A percentile compares a stretch with the other conserved stretches of the same genome.
Evolutionary conservation across 2,797 vertebrate genomes (phyloP).

Genomic region (Mus minutoides): DNA sequence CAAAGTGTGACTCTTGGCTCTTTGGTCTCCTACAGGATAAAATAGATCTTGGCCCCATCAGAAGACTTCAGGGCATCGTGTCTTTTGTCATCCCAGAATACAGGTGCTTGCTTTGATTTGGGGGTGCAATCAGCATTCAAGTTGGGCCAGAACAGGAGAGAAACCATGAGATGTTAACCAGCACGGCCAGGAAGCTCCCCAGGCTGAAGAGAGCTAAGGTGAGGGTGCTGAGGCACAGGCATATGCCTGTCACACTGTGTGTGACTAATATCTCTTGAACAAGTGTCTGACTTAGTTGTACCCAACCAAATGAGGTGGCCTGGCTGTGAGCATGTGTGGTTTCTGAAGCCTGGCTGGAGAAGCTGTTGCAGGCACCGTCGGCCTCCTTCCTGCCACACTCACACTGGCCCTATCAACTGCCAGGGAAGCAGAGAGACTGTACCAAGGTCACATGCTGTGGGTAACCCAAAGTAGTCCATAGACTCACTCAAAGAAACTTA

Average conservation of each 20-base stretch:
- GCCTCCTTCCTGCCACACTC: background rate
- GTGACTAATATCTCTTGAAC: too few species aligned
- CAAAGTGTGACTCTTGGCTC: background rate
- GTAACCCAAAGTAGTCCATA: background rate
- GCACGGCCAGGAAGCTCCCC: background rate
- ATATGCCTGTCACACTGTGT: background rate
- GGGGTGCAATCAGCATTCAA: conserved; percentile 30
- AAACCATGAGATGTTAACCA: background rate
- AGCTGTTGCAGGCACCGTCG: background rate
- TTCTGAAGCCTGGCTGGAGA: conserved; percentile 16
- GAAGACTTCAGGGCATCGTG: conserved; percentile 9
- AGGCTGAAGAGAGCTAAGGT: background rate
- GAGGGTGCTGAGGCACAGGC: conserved; percentile 83
- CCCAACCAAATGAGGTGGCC: background rate
- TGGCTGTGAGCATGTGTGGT: background rate
- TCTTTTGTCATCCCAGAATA: background rate
- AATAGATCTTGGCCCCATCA: background rate
- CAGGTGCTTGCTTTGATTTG: conserved; percentile 56
- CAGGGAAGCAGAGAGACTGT: background rate
- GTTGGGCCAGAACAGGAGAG: background rate
- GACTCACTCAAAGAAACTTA: background rate
- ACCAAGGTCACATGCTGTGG: background rate
- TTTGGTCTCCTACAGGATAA: background rate
- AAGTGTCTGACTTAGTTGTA: background rate
- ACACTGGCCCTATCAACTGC: background rate